A percentile compares a stretch with the other conserved stretches of the same genome.
phyloP scores from a whole-genome alignment of 2,797 vertebrate species.

The Acropternis orthonyx region DNA sequence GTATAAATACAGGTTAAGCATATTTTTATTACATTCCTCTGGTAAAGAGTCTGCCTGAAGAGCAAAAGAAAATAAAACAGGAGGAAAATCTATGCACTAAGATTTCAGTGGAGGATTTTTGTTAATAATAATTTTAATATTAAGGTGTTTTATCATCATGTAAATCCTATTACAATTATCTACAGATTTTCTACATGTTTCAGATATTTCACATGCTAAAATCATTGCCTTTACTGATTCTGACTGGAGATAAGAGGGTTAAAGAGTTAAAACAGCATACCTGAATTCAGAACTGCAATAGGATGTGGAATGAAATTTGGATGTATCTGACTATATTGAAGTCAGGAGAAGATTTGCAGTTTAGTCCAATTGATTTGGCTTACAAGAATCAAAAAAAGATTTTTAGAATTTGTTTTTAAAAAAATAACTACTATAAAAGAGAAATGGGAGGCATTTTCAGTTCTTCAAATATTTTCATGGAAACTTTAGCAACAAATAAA shows the following conservation, averaged over 20 bases:
- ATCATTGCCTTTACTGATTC: neutral
- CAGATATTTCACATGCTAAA: neutral
- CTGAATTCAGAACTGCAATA: neutral
- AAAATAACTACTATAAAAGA: neutral
- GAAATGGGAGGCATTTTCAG: neutral
- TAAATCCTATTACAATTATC: neutral
- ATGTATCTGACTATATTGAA: neutral
- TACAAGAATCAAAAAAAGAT: neutral
- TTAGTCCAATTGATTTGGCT: neutral
- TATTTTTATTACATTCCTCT: neutral
- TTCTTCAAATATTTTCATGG: neutral
- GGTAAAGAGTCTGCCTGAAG: neutral
- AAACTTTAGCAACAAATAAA: neutral
- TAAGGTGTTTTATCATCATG: neutral
- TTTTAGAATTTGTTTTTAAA: neutral
- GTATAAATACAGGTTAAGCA: neutral
- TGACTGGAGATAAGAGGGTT: neutral
- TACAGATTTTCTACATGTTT: neutral
- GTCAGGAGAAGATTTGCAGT: neutral
- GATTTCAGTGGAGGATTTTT: neutral
- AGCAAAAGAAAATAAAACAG: neutral
- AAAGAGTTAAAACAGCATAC: neutral
- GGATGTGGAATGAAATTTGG: neutral
- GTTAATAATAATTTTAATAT: neutral
- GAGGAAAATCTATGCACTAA: neutral